phyloP scores from a whole-genome alignment of 2,888 invertebrate genomes.

The Nemotelus pantherinus region DNA sequence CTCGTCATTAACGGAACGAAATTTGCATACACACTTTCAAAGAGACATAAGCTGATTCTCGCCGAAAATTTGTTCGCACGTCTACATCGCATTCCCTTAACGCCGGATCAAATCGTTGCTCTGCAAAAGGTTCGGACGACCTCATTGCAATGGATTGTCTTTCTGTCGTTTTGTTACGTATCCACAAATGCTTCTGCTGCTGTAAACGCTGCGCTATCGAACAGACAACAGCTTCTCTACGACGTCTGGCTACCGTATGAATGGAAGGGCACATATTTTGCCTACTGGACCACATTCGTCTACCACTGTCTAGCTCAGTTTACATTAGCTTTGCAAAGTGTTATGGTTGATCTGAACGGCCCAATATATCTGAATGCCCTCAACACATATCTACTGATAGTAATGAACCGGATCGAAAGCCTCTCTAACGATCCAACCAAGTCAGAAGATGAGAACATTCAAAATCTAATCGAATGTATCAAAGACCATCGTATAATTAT shows the following conservation, averaged over 20 bases:
- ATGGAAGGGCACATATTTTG: neutral
- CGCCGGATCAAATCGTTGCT: neutral
- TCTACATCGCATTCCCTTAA: neutral
- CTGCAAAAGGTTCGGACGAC: neutral
- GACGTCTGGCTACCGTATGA: conserved; percentile 18
- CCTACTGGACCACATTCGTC: neutral
- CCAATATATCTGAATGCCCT: neutral
- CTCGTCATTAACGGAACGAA: neutral
- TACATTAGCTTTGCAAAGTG: neutral
- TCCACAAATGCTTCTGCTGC: neutral
- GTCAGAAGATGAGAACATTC: neutral
- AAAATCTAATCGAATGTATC: neutral
- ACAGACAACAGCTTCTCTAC: neutral
- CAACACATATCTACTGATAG: neutral
- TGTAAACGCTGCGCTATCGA: neutral
- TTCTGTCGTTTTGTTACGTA: neutral
- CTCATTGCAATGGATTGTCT: neutral
- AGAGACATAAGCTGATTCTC: neutral
- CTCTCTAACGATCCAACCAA: neutral
- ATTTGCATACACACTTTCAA: neutral
- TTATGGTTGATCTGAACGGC: conserved; percentile 8
- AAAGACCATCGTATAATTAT: conserved; percentile 11
- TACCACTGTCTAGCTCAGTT: neutral
- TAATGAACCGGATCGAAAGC: neutral
- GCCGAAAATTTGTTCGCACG: neutral